Percentiles rank a stretch among this genome's conserved stretches.
These are phyloP conservation scores for Marronus borbonicus DNA, from an alignment of 2,888 invertebrate genomes.

Conservation along the genomic window DNA sequence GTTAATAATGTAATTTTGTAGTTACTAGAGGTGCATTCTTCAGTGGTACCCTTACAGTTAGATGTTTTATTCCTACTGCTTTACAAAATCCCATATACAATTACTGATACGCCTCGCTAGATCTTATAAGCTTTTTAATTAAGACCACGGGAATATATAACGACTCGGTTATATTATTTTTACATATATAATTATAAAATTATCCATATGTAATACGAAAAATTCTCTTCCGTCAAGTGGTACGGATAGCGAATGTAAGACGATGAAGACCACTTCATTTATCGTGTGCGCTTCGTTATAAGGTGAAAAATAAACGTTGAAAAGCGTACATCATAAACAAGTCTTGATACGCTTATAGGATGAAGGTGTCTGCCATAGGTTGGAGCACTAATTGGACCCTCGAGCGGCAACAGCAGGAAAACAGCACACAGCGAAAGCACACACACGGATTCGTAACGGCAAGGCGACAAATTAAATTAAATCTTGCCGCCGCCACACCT, in stretches of 20 bases:
- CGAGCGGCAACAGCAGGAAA: conserved; percentile 55
- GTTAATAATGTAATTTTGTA: too few relatives aligned
- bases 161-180: conserved; percentile 21
- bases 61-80: too few relatives aligned
- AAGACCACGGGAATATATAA: conserved; percentile 17
- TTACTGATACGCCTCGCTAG: conserved; percentile 16
- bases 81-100: neutral
- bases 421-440: conserved; percentile 50
- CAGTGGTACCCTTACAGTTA: too few relatives aligned
- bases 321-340: conserved; percentile 52
- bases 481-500: conserved; percentile 63
- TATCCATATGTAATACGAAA: conserved; percentile 33
- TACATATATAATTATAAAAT: conserved; percentile 42
- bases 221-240: conserved; percentile 28
- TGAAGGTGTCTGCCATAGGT: conserved; percentile 58
- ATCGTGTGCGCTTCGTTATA: conserved; percentile 52
- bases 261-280: conserved; percentile 52
- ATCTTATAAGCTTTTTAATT: conserved; percentile 33
- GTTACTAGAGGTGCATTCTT: too few relatives aligned
- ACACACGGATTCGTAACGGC: conserved; percentile 48
- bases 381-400: conserved; percentile 63
- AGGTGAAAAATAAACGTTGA: conserved; percentile 52
- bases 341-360: conserved; percentile 51
- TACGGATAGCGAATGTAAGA: conserved; percentile 44
- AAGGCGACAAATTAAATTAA: conserved; percentile 65